phyloP scores from a whole-genome alignment of 1,140 invertebrate genomes.

The Adoxophyes honmai region DNA sequence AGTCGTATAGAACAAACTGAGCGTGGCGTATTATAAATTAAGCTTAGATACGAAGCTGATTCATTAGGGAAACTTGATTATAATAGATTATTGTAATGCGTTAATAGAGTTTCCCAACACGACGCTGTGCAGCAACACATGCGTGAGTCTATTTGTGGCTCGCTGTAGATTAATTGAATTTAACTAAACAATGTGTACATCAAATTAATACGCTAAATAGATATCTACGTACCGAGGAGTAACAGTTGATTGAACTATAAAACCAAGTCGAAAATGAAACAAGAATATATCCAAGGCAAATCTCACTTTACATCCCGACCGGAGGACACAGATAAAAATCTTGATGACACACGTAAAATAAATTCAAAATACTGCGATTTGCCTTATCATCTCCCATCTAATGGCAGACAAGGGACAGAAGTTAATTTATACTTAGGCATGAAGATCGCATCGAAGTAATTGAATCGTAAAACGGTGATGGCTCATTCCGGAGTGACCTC shows the following conservation, averaged over 20 bases:
- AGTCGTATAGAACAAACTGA: no score
- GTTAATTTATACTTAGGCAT: constrained; percentile 10
- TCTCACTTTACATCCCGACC: no score
- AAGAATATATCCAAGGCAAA: no score
- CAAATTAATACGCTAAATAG: no score
- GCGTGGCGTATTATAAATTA: not conserved
- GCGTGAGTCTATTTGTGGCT: not conserved
- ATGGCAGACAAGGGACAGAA: not conserved
- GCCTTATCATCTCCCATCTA: not conserved
- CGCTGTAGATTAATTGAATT: not conserved
- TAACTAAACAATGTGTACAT: not conserved
- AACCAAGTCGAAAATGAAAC: no score
- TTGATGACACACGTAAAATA: not conserved
- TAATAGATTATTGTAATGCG: constrained; percentile 9
- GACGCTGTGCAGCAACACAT: not conserved
- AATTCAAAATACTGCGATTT: not conserved
- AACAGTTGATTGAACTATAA: no score
- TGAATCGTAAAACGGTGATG: constrained; percentile 14
- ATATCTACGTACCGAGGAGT: no score
- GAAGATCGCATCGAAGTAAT: constrained; percentile 10
- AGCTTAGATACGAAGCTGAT: constrained; percentile 4
- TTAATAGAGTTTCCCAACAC: not conserved
- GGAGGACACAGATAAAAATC: no score
- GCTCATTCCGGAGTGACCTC: constrained; percentile 14
- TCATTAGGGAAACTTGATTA: constrained; percentile 13